phyloP scores from a whole-genome alignment of 2,888 invertebrate genomes.

The Blera fallax region DNA sequence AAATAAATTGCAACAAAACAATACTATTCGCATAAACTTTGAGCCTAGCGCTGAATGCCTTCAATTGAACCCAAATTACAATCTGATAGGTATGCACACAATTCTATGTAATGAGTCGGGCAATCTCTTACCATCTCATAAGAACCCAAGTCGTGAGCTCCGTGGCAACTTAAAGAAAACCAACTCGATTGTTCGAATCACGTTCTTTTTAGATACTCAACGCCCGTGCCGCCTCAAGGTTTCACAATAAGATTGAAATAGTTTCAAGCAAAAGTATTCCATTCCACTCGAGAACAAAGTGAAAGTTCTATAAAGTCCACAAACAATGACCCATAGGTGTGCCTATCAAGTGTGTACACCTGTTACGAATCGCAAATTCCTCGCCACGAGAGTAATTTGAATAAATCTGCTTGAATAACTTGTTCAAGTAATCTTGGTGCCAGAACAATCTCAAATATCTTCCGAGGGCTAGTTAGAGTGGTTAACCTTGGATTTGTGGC shows the following conservation, averaged over 20 bases:
- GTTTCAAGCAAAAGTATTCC: background rate
- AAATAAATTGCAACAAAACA: conserved; percentile 4
- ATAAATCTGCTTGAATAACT: conserved; percentile 25
- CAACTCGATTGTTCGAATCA: conserved; percentile 20
- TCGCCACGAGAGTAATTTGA: conserved; percentile 44
- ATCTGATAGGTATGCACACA: background rate
- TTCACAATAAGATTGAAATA: background rate
- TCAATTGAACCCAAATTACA: background rate
- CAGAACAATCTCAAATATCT: conserved; percentile 57
- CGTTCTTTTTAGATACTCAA: conserved; percentile 23
- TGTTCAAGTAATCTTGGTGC: conserved; percentile 3
- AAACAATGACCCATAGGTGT: conserved; percentile 42
- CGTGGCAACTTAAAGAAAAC: background rate
- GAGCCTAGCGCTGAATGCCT: conserved; percentile 2
- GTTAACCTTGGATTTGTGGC: conserved; percentile 60
- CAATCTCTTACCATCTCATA: background rate
- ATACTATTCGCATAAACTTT: background rate
- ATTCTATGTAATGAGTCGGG: background rate
- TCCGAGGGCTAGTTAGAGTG: conserved; percentile 53
- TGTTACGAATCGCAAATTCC: conserved; percentile 31
- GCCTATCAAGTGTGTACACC: conserved; percentile 43
- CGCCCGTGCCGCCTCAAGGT: conserved; percentile 8
- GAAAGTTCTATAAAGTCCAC: conserved; percentile 45
- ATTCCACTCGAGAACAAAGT: conserved; percentile 53
- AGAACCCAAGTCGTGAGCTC: conserved; percentile 3